Base-by-base conservation (phyloP, 64 coral and sea anemone species). In the Montipora sp. region DNA sequence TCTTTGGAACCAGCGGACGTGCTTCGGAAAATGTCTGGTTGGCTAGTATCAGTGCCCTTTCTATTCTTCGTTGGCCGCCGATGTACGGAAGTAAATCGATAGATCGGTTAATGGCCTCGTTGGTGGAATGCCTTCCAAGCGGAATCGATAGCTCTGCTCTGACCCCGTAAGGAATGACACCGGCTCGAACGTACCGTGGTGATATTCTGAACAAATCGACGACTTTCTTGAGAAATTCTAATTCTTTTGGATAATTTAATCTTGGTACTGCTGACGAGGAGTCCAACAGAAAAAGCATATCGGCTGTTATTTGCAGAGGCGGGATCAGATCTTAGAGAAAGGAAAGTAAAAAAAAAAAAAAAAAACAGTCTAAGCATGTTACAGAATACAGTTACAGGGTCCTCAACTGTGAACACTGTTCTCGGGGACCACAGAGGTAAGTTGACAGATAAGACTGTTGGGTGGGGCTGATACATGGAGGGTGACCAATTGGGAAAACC, bases 261-360 rank as follows among this genome's bases (percentile, higher is more conserved):
- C 66, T 46, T 5, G 83, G 6, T 19, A 93, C 20, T 19, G 18
- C 80, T 74, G 81, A 87, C 1, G 91, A 93, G 6, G 91, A 93
- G 80, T 93, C 91, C 44, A 93, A 10, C 11, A 93, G 74, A n/a
- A 93, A 93, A 3, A 93, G 59, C 43, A 93, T 68, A 74, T 93
- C 91, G 8, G 82, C 83, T 78, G 74, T 79, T 19, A 93, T 63
- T 10, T 87, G 75, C 12, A 93, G 44, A 7, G 91, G 83, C 9
- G 75, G 75, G 43, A 84, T 60, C 48, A 75, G 18, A 80, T 93
- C 91, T 93, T 27, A 66, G 14, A 75, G 3, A 16, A 48, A 55
- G 18, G 60, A 63, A 14, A 5, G 12, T 36, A 46, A 36, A 4
- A 24, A 46, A 61, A 82, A 10, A 82, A 10, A 0, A 83, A 10